These are phyloP conservation scores for Rhingia rostrata DNA, from an alignment of 2,888 invertebrate species.

Conservation along the genomic window DNA sequence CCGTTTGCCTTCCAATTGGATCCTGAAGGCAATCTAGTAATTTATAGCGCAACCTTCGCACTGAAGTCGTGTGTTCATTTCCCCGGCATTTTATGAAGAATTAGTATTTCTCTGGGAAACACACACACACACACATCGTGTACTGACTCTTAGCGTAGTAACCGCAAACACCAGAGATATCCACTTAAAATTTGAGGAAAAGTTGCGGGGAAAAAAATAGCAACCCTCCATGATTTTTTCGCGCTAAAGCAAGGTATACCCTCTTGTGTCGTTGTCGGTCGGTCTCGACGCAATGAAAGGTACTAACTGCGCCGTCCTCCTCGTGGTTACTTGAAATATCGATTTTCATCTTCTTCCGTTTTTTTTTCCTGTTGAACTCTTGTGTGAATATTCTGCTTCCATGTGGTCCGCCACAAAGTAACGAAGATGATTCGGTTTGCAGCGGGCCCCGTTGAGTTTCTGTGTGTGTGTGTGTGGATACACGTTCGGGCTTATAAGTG, in stretches of 20 bases:
- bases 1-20: conserved; percentile 22
- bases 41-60: conserved; percentile 41
- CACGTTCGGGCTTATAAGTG: conserved; percentile 52
- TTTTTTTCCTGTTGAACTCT: conserved; percentile 17
- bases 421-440: conserved; percentile 32
- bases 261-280: background rate
- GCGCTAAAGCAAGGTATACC: conserved; percentile 23
- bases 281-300: background rate
- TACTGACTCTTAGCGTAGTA: conserved; percentile 33
- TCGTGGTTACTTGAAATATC: conserved; percentile 13
- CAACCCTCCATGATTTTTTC: conserved; percentile 15
- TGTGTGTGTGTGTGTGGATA: conserved; percentile 28
- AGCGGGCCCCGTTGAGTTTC: conserved; percentile 17
- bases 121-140: background rate
- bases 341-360: conserved; percentile 29
- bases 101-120: conserved; percentile 33
- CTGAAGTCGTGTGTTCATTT: conserved; percentile 39
- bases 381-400: conserved; percentile 18
- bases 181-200: conserved; percentile 28
- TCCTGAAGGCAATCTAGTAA: conserved; percentile 43
- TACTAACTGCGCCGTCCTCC: background rate
- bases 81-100: conserved; percentile 51
- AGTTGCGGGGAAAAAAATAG: conserved; percentile 19
- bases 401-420: conserved; percentile 35
- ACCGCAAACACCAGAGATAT: conserved; percentile 40